A percentile compares a stretch with the other conserved stretches of the same genome.
These are phyloP conservation scores for Emmelina monodactyla DNA, from an alignment of 2,888 invertebrate genomes.

Conservation along the genomic window DNA sequence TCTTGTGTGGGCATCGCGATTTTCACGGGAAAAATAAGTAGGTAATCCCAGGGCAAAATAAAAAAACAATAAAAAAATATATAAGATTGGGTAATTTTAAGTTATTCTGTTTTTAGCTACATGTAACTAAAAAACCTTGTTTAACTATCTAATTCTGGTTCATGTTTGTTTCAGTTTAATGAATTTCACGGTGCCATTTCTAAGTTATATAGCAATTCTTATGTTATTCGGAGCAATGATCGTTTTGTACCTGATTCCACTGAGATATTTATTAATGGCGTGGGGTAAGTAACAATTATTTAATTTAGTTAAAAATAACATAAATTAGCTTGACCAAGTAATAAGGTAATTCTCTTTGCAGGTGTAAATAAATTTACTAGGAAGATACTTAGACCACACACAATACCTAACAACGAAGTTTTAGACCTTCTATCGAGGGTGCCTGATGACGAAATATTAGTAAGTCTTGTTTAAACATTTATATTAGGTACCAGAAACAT, in stretches of 20 bases:
- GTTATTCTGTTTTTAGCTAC: too few relatives aligned
- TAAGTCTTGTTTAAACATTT: conserved; percentile 56
- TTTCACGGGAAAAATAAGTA: too few relatives aligned
- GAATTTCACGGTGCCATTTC: conserved; percentile 96
- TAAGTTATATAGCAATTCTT: conserved; percentile 90
- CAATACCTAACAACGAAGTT: conserved; percentile 96
- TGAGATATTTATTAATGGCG: conserved; percentile 86
- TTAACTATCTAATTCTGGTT: too few relatives aligned
- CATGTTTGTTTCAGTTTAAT: conserved; percentile 76
- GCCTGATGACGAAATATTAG: conserved; percentile 92
- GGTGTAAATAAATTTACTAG: conserved; percentile 92
- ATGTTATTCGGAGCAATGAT: conserved; percentile 76
- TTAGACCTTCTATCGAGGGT: conserved; percentile 93
- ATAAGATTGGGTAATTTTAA: too few relatives aligned
- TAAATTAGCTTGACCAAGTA: too few relatives aligned
- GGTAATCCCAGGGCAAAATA: too few relatives aligned
- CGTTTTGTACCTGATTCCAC: conserved; percentile 87
- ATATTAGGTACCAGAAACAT: too few relatives aligned
- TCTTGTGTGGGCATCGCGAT: too few relatives aligned
- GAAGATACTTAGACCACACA: conserved; percentile 89
- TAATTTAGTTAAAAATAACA: too few relatives aligned
- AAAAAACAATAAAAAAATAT: too few relatives aligned
- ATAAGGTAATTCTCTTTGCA: conserved; percentile 26
- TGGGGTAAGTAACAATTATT: conserved; percentile 73
- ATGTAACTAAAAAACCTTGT: too few relatives aligned